Percentiles rank a stretch among this genome's conserved stretches.
phyloP scores from a whole-genome alignment of 2,888 invertebrate species.

The Cynaeus angustus region DNA sequence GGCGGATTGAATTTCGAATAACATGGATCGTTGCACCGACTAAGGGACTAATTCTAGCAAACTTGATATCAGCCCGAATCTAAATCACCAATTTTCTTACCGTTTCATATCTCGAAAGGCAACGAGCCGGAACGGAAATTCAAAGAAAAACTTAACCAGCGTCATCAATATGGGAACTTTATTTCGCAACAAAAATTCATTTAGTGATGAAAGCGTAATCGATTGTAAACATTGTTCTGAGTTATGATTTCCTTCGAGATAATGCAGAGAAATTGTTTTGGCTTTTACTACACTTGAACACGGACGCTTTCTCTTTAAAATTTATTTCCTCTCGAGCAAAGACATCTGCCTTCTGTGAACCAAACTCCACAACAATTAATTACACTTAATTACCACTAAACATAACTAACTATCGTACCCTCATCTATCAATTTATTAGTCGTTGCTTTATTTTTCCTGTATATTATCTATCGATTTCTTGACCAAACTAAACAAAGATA shows the following conservation, averaged over 20 bases:
- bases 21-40: slow-evolving; percentile 49
- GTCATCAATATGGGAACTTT: slow-evolving; percentile 18
- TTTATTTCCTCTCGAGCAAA: slow-evolving; percentile 13
- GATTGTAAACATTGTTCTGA: slow-evolving; percentile 8
- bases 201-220: slow-evolving; percentile 20
- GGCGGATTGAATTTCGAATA: slow-evolving; percentile 51
- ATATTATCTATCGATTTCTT: no score
- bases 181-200: slow-evolving; percentile 8
- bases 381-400: slow-evolving; percentile 13
- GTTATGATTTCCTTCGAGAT: slow-evolving; percentile 17
- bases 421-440: slow-evolving; percentile 21
- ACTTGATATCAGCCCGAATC: slow-evolving; percentile 40
- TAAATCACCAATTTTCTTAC: slow-evolving; percentile 40
- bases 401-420: slow-evolving; percentile 1
- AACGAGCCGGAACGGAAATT: slow-evolving; percentile 29
- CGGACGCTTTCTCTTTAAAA: slow-evolving; percentile 37
- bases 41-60: slow-evolving; percentile 50
- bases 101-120: slow-evolving; percentile 34
- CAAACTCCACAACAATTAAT: slow-evolving; percentile 17
- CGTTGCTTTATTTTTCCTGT: neutral
- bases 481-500: no score
- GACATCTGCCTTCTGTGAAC: slow-evolving; percentile 24
- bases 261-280: slow-evolving; percentile 28
- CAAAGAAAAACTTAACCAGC: slow-evolving; percentile 17
- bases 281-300: slow-evolving; percentile 25